These are phyloP conservation scores for Drosophila chauvacae DNA, from an alignment of 1,140 invertebrate genomes.

Conservation along the genomic window DNA sequence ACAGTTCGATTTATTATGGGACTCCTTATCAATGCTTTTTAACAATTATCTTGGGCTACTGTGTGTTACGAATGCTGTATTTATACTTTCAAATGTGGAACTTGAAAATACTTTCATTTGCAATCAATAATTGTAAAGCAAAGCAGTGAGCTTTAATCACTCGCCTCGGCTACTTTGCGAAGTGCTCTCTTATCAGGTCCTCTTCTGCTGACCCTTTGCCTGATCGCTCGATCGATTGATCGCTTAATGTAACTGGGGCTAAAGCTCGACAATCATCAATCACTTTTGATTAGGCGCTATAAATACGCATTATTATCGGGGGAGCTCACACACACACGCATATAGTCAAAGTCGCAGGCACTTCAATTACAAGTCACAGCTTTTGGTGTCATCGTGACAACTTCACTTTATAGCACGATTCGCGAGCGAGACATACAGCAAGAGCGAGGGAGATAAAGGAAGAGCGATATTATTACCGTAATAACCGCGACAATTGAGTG, in stretches of 20 bases:
- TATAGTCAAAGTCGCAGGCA: conserved; percentile 5
- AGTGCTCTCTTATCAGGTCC: conserved; percentile 22
- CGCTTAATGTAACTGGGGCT: conserved; percentile 45
- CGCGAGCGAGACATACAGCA: background rate
- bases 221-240: conserved; percentile 31
- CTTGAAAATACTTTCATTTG: background rate
- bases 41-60: conserved; percentile 1
- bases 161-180: background rate
- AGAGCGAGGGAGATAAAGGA: conserved; percentile 14
- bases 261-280: conserved; percentile 64
- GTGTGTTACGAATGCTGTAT: background rate
- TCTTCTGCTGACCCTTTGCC: conserved; percentile 34
- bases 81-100: background rate
- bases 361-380: conserved; percentile 69
- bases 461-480: conserved; percentile 34
- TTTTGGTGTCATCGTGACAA: conserved; percentile 44
- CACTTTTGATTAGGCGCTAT: conserved; percentile 74
- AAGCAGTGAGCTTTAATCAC: conserved; percentile 2
- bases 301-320: conserved; percentile 74
- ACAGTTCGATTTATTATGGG: background rate
- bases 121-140: background rate
- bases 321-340: conserved; percentile 9
- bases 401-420: conserved; percentile 43
- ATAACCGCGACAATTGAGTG: conserved; percentile 52
- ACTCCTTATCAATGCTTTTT: background rate